Evolutionary conservation across 2,888 invertebrate genomes (phyloP).

Genomic region (Conistra vaccinii): DNA sequence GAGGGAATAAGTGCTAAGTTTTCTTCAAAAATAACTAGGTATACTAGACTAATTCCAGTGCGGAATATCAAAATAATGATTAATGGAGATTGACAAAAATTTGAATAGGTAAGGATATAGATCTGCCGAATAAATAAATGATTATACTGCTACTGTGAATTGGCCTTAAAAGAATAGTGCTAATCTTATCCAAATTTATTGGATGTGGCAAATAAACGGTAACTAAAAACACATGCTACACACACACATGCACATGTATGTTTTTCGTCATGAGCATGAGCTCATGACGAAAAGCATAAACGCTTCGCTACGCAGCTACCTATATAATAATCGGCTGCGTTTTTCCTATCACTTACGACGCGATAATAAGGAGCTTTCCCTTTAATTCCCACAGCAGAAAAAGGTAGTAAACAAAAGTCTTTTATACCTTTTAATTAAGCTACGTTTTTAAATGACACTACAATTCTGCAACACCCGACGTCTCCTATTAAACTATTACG

Average conservation of each 20-base stretch:
- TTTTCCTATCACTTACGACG: conserved; percentile 3
- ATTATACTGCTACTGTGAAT: not conserved
- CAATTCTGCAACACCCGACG: conserved; percentile 38
- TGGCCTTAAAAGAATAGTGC: no score
- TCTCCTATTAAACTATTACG: conserved; percentile 33
- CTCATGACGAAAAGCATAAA: not conserved
- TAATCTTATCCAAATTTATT: not conserved
- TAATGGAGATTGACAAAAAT: not conserved
- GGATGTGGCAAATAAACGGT: not conserved
- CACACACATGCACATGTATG: no score
- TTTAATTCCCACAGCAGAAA: conserved; percentile 29
- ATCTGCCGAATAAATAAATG: not conserved
- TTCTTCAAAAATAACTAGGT: not conserved
- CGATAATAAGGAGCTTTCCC: conserved; percentile 29
- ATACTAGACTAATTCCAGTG: not conserved
- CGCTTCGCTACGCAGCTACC: not conserved
- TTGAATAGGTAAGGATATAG: not conserved
- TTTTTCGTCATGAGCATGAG: no score
- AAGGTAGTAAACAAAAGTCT: conserved; percentile 24
- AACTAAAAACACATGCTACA: not conserved
- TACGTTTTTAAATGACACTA: conserved; percentile 15
- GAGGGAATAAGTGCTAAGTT: not conserved
- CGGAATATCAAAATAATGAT: not conserved
- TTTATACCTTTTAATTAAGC: conserved; percentile 38
- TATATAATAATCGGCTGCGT: not conserved